Evolutionary conservation across 2,797 vertebrate species (phyloP), one percentile per base, ranked within the genome.

Genomic region (Choloepus didactylus): DNA sequence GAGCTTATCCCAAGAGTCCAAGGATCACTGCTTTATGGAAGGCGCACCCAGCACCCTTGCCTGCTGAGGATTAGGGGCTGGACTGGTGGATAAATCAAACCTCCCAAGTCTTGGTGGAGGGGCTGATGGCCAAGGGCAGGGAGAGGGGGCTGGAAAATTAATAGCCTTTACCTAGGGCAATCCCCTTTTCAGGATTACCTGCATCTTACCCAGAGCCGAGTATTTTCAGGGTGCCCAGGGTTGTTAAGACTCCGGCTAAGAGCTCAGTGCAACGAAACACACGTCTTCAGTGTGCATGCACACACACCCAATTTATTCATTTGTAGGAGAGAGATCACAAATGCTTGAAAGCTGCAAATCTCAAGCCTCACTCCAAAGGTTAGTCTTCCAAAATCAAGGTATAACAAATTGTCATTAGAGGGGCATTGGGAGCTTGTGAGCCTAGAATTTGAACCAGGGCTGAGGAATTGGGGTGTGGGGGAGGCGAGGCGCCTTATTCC

Each of bases 401-500:
- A 18, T 16, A 27, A 38, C 10, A 7, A 44, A 62, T 73, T 60
- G 29, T 27, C 51, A 7, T 29, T 35, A 19, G 8, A 66, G 19
- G 51, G 35, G 51, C 54, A 6, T 56, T 5, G 54, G 3, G 18
- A 5, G 27, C 5, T 56, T 23, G 10, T 25, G 59, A 66, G 49
- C 41, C 18, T 59, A 15, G 27, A 44, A 6, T 38, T 16, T 1
- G 15, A n/a, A 31, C 18, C 54, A 25, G 35, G 49, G 9, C 31
- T 56, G 54, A 51, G 46, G 35, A 82, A 35, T 51, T 4, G 27
- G 41, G 29, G 8, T 11, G 5, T 1, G 51, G 51, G 14, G 8
- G 12, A 41, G 44, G 41, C 56, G n/a, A 6, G 0, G 21, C 35
- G 35, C 1, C 18, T 23, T 25, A 2, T 1, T 27, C 31, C 16